Conservation (phyloP, 2,888 invertebrate genomes). For the Drosophila gaucha region DNA sequence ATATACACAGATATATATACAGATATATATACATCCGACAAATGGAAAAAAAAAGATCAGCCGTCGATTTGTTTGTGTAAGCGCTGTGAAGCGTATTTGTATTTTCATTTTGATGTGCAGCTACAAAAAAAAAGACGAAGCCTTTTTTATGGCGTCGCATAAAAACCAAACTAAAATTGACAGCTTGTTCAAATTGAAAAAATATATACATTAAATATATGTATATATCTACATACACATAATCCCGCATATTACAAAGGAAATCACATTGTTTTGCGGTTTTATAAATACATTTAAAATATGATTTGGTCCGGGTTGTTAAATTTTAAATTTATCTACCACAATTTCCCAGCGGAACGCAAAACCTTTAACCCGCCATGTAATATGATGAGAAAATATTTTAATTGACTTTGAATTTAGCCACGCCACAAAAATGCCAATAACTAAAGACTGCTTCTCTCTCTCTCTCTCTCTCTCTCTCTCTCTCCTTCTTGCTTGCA, state of each 20-base stretch:
- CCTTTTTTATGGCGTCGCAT: constrained; percentile 42
- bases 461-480: constrained; percentile 1
- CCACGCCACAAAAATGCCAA: constrained; percentile 63
- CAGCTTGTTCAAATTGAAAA: constrained; percentile 64
- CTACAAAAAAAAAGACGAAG: constrained; percentile 22
- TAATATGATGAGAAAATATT: constrained; percentile 50
- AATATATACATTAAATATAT: constrained; percentile 17
- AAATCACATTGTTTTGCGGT: constrained; percentile 57
- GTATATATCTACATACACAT: constrained; percentile 5
- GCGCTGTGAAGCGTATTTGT: constrained; percentile 70
- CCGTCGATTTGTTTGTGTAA: constrained; percentile 73
- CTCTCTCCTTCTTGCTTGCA: constrained; percentile 49
- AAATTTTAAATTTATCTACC: constrained; percentile 28
- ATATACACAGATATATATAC: constrained; percentile 13
- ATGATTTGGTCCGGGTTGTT: constrained; percentile 49
- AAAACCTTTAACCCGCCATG: constrained; percentile 60
- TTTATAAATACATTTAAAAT: constrained; percentile 60
- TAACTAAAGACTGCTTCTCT: constrained; percentile 33
- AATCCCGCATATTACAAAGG: constrained; percentile 60
- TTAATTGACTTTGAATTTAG: constrained; percentile 82
- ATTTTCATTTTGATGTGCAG: constrained; percentile 72
- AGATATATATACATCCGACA: constrained; percentile 18
- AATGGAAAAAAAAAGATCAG: constrained; percentile 38
- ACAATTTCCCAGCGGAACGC: constrained; percentile 29
- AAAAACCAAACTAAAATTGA: constrained; percentile 69